These are phyloP conservation scores for Sebastes taczanowskii DNA, from an alignment of 2,797 vertebrate species.

Conservation along the genomic window DNA sequence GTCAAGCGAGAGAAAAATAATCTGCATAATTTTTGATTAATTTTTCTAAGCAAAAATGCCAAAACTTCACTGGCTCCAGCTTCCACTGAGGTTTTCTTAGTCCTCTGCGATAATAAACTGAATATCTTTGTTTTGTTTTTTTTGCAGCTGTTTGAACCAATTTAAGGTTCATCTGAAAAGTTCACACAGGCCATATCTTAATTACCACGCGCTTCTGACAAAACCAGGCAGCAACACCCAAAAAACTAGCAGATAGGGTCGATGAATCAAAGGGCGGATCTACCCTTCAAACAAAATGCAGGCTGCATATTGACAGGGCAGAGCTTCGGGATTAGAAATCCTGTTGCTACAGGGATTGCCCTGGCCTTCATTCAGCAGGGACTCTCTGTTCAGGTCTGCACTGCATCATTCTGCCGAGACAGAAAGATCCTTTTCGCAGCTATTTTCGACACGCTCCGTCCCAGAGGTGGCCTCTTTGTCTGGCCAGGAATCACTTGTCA, in stretches of 20 bases:
- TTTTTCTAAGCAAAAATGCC: background rate
- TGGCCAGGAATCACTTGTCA: slow-evolving; percentile 67
- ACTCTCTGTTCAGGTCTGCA: slow-evolving; percentile 55
- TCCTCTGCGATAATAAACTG: background rate
- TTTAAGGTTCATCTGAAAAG: background rate
- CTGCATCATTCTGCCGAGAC: slow-evolving; percentile 62
- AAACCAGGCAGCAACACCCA: slow-evolving; percentile 6
- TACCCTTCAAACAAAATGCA: slow-evolving; percentile 30
- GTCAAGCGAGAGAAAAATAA: background rate
- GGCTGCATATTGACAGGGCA: slow-evolving; percentile 29
- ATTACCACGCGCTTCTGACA: background rate
- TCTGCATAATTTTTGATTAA: background rate
- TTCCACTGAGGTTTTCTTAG: background rate
- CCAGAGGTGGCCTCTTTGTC: slow-evolving; percentile 66
- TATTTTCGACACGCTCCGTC: slow-evolving; percentile 59
- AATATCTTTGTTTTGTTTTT: too few species aligned
- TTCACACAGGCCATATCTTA: background rate
- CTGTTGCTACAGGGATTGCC: slow-evolving; percentile 62
- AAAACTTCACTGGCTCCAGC: background rate
- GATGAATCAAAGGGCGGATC: slow-evolving; percentile 41
- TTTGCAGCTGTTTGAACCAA: background rate
- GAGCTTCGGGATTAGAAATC: slow-evolving; percentile 40
- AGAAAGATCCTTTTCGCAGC: slow-evolving; percentile 63
- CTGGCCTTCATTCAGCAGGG: slow-evolving; percentile 41
- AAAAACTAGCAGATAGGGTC: background rate